A percentile compares a stretch with the other conserved stretches of the same genome.
Conservation (phyloP, 2,797 vertebrate species). For the Sebastes glaucus region DNA sequence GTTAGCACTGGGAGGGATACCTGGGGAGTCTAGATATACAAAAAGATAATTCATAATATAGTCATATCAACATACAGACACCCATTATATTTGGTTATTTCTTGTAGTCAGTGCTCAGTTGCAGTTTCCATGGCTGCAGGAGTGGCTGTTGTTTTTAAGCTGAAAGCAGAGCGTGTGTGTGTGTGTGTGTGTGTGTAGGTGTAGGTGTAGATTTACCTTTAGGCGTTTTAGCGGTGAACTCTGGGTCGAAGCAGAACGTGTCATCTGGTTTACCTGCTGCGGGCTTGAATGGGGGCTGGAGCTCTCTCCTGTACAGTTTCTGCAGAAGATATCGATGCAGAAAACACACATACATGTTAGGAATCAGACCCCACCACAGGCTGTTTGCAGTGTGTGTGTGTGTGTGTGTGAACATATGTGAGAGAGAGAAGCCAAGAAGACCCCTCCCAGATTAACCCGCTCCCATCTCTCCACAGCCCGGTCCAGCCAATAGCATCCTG, state of each 20-base stretch:
- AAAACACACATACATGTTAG: constrained; percentile 5
- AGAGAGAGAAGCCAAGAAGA: constrained; percentile 42
- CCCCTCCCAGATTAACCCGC: constrained; percentile 69
- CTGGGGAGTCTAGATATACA: constrained; percentile 90
- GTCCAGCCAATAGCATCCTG: constrained; percentile 71
- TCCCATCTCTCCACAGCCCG: constrained; percentile 54
- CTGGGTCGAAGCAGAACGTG: constrained; percentile 98
- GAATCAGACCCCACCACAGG: constrained; percentile 21
- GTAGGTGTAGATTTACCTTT: constrained; percentile 86
- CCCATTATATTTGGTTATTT: constrained; percentile 3
- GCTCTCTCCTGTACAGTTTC: constrained; percentile 95
- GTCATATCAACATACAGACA: constrained; percentile 19
- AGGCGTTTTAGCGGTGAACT: constrained; percentile 99
- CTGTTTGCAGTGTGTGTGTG: constrained; percentile 15
- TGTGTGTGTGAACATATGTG: constrained; percentile 36
- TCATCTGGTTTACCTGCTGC: constrained; percentile 97
- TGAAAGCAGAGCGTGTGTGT: neutral
- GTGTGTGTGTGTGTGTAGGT: too few relatives aligned
- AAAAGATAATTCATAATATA: constrained; percentile 36
- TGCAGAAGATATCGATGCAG: constrained; percentile 49
- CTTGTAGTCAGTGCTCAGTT: constrained; percentile 3
- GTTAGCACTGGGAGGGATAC: constrained; percentile 97
- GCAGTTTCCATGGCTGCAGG: constrained; percentile 63
- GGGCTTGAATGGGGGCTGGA: constrained; percentile 96
- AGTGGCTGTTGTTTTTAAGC: constrained; percentile 25